A percentile compares a stretch with the other conserved stretches of the same genome.
phyloP scores from a whole-genome alignment of 2,888 invertebrate species.

The Cataglyphis livida region DNA sequence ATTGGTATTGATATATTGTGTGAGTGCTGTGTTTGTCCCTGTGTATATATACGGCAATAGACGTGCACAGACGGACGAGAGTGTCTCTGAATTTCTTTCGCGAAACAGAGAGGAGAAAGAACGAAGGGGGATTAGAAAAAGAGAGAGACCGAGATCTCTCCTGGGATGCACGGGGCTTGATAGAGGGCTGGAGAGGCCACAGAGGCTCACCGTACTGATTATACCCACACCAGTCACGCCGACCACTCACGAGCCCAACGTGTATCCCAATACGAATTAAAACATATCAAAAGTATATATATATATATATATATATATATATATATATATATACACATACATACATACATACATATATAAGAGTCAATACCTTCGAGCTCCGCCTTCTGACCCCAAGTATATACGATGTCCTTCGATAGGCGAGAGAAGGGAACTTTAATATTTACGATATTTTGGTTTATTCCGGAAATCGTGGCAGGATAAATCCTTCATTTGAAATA shows the following conservation, averaged over 20 bases:
- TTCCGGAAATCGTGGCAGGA: neutral
- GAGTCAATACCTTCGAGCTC: slow-evolving; percentile 60
- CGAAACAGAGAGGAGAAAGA: slow-evolving; percentile 50
- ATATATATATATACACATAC: neutral
- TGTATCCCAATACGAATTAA: slow-evolving; percentile 78
- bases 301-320: neutral
- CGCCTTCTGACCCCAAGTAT: slow-evolving; percentile 46
- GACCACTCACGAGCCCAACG: slow-evolving; percentile 59
- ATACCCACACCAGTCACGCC: slow-evolving; percentile 64
- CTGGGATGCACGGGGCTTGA: slow-evolving; percentile 57
- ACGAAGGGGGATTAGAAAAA: slow-evolving; percentile 45
- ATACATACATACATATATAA: slow-evolving; percentile 41
- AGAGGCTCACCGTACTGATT: slow-evolving; percentile 74
- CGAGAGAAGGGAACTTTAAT: slow-evolving; percentile 40
- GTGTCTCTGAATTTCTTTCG: slow-evolving; percentile 59
- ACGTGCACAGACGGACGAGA: slow-evolving; percentile 1
- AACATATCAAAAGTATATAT: slow-evolving; percentile 73
- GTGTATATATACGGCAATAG: slow-evolving; percentile 14
- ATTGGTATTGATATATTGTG: slow-evolving; percentile 13
- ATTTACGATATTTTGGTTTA: slow-evolving; percentile 28
- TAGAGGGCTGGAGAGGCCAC: slow-evolving; percentile 62
- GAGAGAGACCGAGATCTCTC: slow-evolving; percentile 56
- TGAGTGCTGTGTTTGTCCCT: neutral
- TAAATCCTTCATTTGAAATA: slow-evolving; percentile 1
- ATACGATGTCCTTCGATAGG: slow-evolving; percentile 28